Percentiles rank a stretch among this genome's conserved stretches.
phyloP scores from a whole-genome alignment of 2,888 invertebrate genomes.

The Tryphoninae sp. region DNA sequence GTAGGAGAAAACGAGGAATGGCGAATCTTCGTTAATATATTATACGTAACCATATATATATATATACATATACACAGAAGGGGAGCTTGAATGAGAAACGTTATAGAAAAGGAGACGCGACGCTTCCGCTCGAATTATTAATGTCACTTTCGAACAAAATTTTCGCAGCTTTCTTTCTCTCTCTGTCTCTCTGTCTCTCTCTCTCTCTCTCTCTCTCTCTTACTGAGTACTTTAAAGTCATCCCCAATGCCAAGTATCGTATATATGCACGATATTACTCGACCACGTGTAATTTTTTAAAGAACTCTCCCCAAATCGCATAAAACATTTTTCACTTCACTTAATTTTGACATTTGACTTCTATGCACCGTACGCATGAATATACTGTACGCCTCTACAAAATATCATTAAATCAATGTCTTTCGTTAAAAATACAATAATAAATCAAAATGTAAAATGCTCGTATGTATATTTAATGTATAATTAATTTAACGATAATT shows the following conservation, averaged over 20 bases:
- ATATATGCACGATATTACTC: conserved; percentile 32
- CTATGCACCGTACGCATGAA: neutral
- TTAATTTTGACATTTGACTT: neutral
- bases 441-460: too few relatives aligned
- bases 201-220: neutral
- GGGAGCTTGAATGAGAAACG: conserved; percentile 23
- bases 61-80: neutral
- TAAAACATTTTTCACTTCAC: neutral
- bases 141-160: conserved; percentile 61
- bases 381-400: too few relatives aligned
- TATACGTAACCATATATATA: conserved; percentile 33
- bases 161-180: conserved; percentile 26
- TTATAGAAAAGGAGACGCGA: conserved; percentile 6
- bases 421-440: too few relatives aligned
- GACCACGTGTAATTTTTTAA: conserved; percentile 16
- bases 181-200: neutral
- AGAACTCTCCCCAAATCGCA: neutral
- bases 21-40: conserved; percentile 28
- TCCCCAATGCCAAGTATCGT: conserved; percentile 17
- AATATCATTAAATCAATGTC: too few relatives aligned
- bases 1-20: conserved; percentile 29
- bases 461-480: too few relatives aligned
- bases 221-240: neutral
- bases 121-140: conserved; percentile 58
- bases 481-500: too few relatives aligned